Base-by-base conservation (phyloP, 2,113 vertebrate genomes). In the Syrrhaptes paradoxus region DNA sequence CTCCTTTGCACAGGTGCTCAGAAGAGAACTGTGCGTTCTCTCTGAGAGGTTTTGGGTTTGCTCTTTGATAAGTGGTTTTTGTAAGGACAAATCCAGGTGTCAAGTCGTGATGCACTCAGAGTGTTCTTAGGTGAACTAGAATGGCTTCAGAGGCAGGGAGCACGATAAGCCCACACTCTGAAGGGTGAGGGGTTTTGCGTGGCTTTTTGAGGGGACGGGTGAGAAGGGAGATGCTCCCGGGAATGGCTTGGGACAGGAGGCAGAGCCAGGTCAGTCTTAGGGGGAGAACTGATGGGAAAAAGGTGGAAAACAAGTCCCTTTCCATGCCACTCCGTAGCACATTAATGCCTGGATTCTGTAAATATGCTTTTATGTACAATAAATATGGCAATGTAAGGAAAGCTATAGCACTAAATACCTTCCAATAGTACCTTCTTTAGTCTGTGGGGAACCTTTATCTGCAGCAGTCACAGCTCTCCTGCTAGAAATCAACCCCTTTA, bases 391-490 rank as follows among this genome's bases (percentile, higher is more conserved):
- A 68, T 86, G 72, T 89, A 78, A 85, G 83, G 79, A 74, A 87
- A 93, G 82, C 82, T 76, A 20, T 20, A 92, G 46, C 43, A 80
- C 72, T 94, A 86, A 94, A 86, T 67, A 81, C 76, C 83, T 93
- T 95, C 88, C 70, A 88, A 84, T 11, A 80, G 51, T 55, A 59
- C 51, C 17, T 38, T 32, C 94, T 96, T 74, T 74, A 88, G 80
- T 94, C 79, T 78, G 88, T 62, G 25, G 88, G 83, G 83, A 93
- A 90, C 86, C 87, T 97, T 95, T 67, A 94, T 94, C 92, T 90
- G 86, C 96, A 73, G 76, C 72, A 93, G 67, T 88, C 92, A 93
- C 83, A 84, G 83, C 55, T 93, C 82, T 95, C 79, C 76, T 86
- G 79, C 59, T 92, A 90, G 83, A 92, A 95, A 94, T 74, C 92